Base-by-base conservation (phyloP, 2,888 invertebrate species). In the Cabera pusaria region DNA sequence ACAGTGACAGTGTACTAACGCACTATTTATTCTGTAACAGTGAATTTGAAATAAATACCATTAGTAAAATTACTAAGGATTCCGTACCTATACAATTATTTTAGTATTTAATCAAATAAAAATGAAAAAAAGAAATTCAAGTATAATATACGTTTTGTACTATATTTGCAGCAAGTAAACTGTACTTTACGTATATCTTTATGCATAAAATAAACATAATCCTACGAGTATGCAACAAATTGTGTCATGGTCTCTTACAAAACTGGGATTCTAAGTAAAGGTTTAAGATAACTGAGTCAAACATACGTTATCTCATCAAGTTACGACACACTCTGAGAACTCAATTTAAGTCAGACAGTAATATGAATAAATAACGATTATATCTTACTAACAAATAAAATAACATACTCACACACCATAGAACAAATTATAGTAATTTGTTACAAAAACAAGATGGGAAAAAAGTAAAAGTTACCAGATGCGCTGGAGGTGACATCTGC, bases 401-500 rank as follows among this genome's bases (percentile, higher is more conserved):
- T 18, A 7, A 20, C 28, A 23, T 22, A 42, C n/a, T 42, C 34
- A 29, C 31, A 33, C 28, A 35, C 14, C 17, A 40, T 17, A 33
- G 1, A 45, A 49, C 52, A 49, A 47, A 49, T 49, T 41, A 47
- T 31, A 33, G 17, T 37, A 34, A 47, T 40, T 40, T 28, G 25
- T 48, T 24, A 20, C 5, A 24, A 34, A 34, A 40, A 20, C 24
- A 39, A 19, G 22, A 22, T 16, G 22, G 18, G 23, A 7, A 40
- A 40, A 43, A 44, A 35, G 42, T 61, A 59, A 75, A 71, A 66
- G 61, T 66, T 68, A 66, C 77, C 86, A 87, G 77, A 84, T 85
- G 85, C 60, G 52, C 41, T 45, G 47, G 54, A 50, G 56, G 29
- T 71, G 75, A 79, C 85, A 85, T 81, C 78, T 85, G 86, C 76